These are phyloP conservation scores for Drosophila tanythrix DNA, from an alignment of 2,888 invertebrate species.

Conservation along the genomic window DNA sequence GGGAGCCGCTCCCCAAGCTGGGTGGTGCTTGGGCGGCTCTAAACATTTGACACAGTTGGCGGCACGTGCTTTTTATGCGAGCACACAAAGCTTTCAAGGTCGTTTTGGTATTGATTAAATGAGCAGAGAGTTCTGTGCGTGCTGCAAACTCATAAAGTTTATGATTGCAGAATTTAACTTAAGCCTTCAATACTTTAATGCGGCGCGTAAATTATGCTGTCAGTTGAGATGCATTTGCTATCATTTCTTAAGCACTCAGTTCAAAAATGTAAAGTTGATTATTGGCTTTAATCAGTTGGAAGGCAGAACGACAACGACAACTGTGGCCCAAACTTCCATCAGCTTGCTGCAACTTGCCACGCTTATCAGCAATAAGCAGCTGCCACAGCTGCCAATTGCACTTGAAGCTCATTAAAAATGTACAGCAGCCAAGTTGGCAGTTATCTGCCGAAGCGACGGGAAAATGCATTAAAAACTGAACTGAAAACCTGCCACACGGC, in stretches of 20 bases:
- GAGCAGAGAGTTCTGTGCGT: slow-evolving; percentile 16
- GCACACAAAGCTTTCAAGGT: slow-evolving; percentile 55
- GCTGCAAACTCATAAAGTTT: slow-evolving; percentile 13
- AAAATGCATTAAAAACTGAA: slow-evolving; percentile 67
- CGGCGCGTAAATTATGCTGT: not conserved
- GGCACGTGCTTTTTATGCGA: slow-evolving; percentile 70
- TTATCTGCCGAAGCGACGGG: slow-evolving; percentile 46
- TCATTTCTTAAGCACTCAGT: not conserved
- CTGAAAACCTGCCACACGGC: slow-evolving; percentile 38
- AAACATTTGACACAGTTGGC: slow-evolving; percentile 67
- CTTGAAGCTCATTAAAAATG: slow-evolving; percentile 78
- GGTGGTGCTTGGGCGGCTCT: slow-evolving; percentile 34
- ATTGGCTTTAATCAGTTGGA: slow-evolving; percentile 7
- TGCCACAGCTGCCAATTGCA: slow-evolving; percentile 60
- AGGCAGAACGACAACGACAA: slow-evolving; percentile 6
- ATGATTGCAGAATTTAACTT: slow-evolving; percentile 3
- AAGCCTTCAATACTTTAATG: not conserved
- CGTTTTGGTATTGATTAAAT: slow-evolving; percentile 63
- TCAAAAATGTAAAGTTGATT: not conserved
- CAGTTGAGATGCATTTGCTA: not conserved
- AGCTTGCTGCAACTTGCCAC: slow-evolving; percentile 23
- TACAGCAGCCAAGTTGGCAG: slow-evolving; percentile 53
- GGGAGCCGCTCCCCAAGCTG: slow-evolving; percentile 50
- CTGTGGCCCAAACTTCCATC: slow-evolving; percentile 17
- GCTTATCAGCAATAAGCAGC: slow-evolving; percentile 68